phyloP scores from a whole-genome alignment of 2,888 invertebrate species.

The Arenicola marina region DNA sequence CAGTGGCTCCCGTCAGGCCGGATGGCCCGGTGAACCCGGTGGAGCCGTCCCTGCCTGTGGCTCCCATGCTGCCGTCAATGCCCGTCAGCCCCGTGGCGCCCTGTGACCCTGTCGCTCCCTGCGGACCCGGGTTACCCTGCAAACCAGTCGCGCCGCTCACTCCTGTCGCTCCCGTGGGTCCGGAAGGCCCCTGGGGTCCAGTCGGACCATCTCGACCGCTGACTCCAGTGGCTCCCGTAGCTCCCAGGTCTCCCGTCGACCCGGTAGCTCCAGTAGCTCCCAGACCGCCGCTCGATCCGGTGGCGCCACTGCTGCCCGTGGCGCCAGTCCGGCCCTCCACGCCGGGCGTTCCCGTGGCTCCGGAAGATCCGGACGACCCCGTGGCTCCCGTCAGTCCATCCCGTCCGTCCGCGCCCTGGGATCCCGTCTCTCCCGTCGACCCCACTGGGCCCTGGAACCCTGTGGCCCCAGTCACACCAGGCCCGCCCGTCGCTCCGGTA shows the following conservation, averaged over 20 bases:
- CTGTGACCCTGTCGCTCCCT: background rate
- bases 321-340: background rate
- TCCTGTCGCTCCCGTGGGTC: background rate
- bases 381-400: conserved; percentile 10
- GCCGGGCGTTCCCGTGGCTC: background rate
- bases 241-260: conserved; percentile 1
- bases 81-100: background rate
- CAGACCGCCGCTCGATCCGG: background rate
- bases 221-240: conserved; percentile 7
- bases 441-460: background rate
- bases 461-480: conserved; percentile 1
- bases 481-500: conserved; percentile 12
- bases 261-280: background rate
- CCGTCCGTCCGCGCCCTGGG: background rate
- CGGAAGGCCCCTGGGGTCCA: conserved; percentile 6
- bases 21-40: conserved; percentile 2
- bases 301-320: background rate
- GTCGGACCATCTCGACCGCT: conserved; percentile 4
- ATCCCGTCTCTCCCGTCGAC: background rate
- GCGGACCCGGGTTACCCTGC: background rate
- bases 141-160: background rate
- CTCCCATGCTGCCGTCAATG: background rate
- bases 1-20: conserved; percentile 9
- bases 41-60: background rate
- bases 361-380: conserved; percentile 4